Evolutionary conservation across 2,888 invertebrate genomes (phyloP), one percentile per base, ranked within the genome.

Genomic region (Dasypolia templi): DNA sequence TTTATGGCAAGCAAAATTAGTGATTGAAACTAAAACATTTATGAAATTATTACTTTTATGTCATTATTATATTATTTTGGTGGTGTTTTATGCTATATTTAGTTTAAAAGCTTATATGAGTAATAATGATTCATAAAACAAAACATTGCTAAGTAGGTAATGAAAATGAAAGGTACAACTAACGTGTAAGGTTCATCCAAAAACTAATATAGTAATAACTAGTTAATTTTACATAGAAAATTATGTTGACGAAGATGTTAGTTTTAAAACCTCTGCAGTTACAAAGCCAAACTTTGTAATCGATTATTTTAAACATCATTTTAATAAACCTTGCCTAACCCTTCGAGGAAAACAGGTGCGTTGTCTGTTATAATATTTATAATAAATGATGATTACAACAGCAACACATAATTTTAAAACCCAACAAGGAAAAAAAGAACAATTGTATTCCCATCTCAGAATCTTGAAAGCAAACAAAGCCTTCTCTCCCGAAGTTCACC

Each of bases 401-500:
- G 17, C 39, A 39, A 39, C 14, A 59, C 26, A 26, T 9, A 19
- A 35, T 35, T 19, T 2, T n/a, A n/a, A 49, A 5, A 11, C 6
- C n/a, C 32, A n/a, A 32, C 44, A 49, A 62, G 22, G 6, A n/a
- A 56, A 39, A 56, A 49, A 32, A 7, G 1, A n/a, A 22, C 22
- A 39, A n/a, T 2, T 2, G 39, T 69, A 17, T 26, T 35, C 32
- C 42, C 26, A 42, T 14, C 62, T n/a, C 32, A 79, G 14, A 80
- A 67, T 51, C 29, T 70, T 72, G 62, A 64, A 62, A 73, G 77
- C 64, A 83, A 72, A 71, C 42, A 61, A 29, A 53, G 46, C 44
- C 29, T 17, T 58, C n/a, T 11, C 55, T 67, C 14, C 22, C 29
- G 22, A 79, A 75, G 35, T 75, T 53, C 19, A 22, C 39, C 7